Conservation (phyloP, 2,113 vertebrate species). For the Empidonax alnorum region DNA sequence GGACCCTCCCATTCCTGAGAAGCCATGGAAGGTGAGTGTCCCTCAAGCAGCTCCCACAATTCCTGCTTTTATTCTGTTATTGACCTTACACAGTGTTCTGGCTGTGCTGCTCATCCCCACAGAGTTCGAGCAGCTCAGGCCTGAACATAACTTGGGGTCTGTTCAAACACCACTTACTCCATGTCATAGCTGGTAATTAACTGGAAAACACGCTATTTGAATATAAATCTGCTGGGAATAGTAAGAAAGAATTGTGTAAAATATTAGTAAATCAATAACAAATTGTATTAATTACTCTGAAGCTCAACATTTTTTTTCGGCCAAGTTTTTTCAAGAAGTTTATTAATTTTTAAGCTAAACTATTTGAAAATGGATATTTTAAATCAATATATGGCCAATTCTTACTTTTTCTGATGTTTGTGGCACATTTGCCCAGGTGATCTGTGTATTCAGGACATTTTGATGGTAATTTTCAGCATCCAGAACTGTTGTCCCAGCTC, state of each 20-base stretch:
- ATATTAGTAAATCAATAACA: background rate
- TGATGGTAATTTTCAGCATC: background rate
- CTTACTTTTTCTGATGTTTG: background rate
- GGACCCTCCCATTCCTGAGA: conserved; percentile 89
- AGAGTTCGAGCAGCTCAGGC: background rate
- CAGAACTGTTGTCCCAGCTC: background rate
- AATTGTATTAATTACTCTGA: background rate
- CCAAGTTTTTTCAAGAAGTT: background rate
- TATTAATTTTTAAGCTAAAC: background rate
- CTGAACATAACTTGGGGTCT: background rate
- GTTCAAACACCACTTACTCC: background rate
- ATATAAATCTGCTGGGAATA: background rate
- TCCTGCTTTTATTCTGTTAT: no score
- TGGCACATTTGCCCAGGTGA: background rate
- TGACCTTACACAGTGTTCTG: no score
- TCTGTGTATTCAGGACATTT: background rate
- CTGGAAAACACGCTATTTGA: background rate
- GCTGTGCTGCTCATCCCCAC: background rate
- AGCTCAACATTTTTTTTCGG: background rate
- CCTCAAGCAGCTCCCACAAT: rapidly evolving
- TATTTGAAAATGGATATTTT: background rate
- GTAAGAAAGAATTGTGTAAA: background rate
- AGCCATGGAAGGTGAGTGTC: conserved; percentile 89
- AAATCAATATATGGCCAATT: background rate
- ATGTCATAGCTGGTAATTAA: background rate